Evolutionary conservation across 2,113 vertebrate species (phyloP), one percentile per base, ranked within the genome.

Genomic region (Lepisosteus oculatus): DNA sequence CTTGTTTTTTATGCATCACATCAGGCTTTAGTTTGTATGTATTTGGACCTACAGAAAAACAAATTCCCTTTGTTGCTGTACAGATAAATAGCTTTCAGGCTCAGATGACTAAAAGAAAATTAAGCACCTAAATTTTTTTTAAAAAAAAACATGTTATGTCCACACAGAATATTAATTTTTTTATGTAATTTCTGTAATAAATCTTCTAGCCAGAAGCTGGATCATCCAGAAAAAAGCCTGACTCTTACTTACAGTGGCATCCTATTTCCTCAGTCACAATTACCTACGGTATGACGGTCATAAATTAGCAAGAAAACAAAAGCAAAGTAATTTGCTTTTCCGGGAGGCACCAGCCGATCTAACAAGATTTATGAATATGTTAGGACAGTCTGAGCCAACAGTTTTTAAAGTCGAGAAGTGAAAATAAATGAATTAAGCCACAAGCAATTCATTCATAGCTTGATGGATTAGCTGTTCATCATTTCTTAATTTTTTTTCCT

Each of bases 291-390:
- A 79, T 79, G 74, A 77, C 78, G 64, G 71, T 74, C 83, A 83
- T 85, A 86, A 85, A 84, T 88, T 84, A 85, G 70, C 73, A 72
- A 43, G 81, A 75, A 87, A 89, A 86, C 83, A 80, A 86, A 83
- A 85, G 77, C 82, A 80, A 82, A 81, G 78, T 84, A 75, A 83
- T 85, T 86, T 85, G 68, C 74, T 67, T 76, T 78, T 85, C 78
- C 78, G 78, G 79, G 84, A 84, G 82, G 82, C 80, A 87, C 77
- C 79, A 85, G 85, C 83, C 81, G 82, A 88, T 88, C 86, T 81
- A 47, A 77, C 79, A 89, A 89, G 90, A 90, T 92, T 90, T 92
- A 91, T 92, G 89, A 90, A 92, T 90, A 89, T 87, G 87, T 92
- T 90, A 85, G 87, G 89, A 91, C 85, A 85, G 89, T 88, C 89